These are phyloP conservation scores for Dipodomys ordii DNA, from an alignment of 2,113 vertebrate genomes.

Conservation along the genomic window DNA sequence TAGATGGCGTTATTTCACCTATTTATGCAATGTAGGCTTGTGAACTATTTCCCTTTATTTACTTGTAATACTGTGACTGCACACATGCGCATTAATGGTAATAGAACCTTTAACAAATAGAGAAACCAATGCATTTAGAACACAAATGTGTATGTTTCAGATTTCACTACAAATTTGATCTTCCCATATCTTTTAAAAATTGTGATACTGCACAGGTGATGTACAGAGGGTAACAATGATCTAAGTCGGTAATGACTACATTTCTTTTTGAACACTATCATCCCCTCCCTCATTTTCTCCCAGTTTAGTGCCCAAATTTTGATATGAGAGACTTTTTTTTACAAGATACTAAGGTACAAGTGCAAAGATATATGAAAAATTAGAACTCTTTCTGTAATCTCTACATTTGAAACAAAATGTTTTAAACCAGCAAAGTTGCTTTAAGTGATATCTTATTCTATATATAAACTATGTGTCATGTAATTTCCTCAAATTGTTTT, in stretches of 20 bases:
- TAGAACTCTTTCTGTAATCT: not conserved
- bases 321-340: not conserved
- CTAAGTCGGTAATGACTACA: too few species aligned
- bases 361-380: not conserved
- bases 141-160: not conserved
- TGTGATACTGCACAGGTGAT: too few species aligned
- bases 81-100: not conserved
- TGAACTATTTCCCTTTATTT: not conserved
- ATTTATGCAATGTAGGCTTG: not conserved
- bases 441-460: not conserved
- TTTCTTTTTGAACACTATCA: too few species aligned
- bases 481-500: not conserved
- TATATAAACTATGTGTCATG: not conserved
- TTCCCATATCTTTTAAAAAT: not conserved
- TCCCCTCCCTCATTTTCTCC: not conserved
- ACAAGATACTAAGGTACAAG: not conserved
- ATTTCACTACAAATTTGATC: not conserved
- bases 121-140: not conserved
- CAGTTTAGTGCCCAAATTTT: not conserved
- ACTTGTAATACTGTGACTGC: not conserved
- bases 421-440: not conserved
- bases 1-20: not conserved
- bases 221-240: too few species aligned
- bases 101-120: not conserved
- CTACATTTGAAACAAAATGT: not conserved